Evolutionary conservation across 1,140 invertebrate species (phyloP).

Genomic region (Metopolophium dirhodum): DNA sequence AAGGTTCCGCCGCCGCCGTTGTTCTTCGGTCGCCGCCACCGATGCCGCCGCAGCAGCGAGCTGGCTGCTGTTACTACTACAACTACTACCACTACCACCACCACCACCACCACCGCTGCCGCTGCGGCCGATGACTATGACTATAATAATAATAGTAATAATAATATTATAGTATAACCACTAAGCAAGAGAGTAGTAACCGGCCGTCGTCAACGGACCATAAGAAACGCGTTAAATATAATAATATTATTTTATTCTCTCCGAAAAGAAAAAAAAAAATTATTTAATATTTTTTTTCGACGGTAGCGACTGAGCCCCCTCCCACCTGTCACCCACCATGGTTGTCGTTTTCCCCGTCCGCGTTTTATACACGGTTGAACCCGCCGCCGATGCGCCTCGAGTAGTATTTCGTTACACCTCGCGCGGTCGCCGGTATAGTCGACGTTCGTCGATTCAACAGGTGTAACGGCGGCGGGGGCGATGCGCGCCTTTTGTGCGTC

Average conservation of each 20-base stretch:
- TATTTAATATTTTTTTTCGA: conserved; percentile 6
- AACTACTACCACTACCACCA: too few species aligned
- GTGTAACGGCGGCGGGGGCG: neutral
- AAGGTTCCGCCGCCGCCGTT: conserved; percentile 50
- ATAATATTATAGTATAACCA: conserved; percentile 9
- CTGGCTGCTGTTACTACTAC: too few species aligned
- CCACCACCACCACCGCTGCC: neutral
- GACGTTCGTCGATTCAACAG: neutral
- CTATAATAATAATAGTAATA: conserved; percentile 3
- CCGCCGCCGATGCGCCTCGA: neutral
- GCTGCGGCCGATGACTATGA: neutral
- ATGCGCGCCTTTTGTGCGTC: neutral
- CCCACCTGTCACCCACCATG: neutral
- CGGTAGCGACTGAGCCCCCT: neutral
- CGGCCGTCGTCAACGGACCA: neutral
- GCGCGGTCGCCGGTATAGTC: neutral
- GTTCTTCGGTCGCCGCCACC: conserved; percentile 26
- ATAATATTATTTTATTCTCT: neutral
- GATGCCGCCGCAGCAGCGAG: neutral
- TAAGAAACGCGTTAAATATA: conserved; percentile 7
- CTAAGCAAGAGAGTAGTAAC: conserved; percentile 16
- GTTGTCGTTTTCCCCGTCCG: neutral
- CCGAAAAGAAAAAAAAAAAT: conserved; percentile 13
- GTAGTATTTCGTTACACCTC: conserved; percentile 8
- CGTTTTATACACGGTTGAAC: neutral